Conservation (phyloP, 2,888 invertebrate species). For the Serrognathus titanus region DNA sequence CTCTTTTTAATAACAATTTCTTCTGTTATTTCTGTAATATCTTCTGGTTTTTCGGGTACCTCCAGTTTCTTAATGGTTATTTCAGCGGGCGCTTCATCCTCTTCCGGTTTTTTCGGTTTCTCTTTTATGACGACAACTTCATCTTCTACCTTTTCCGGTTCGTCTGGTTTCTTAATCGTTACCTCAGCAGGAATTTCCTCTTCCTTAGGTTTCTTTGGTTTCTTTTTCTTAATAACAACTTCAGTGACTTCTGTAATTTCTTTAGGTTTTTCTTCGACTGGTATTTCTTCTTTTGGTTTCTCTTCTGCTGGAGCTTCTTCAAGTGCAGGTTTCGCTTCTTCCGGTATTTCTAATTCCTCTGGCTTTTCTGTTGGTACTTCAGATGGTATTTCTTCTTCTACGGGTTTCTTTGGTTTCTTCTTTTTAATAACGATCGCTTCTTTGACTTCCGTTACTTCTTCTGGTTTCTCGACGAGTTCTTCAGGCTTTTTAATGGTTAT, state of each 20-base stretch:
- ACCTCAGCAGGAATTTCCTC: constrained; percentile 51
- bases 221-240: constrained; percentile 38
- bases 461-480: constrained; percentile 44
- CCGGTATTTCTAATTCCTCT: constrained; percentile 28
- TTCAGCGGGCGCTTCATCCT: constrained; percentile 42
- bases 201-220: constrained; percentile 31
- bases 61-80: constrained; percentile 39
- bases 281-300: constrained; percentile 44
- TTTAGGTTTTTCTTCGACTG: constrained; percentile 48
- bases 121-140: constrained; percentile 33
- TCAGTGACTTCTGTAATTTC: constrained; percentile 43
- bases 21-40: constrained; percentile 38
- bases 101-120: constrained; percentile 31
- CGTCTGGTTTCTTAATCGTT: constrained; percentile 49
- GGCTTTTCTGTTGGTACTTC: constrained; percentile 37
- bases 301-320: constrained; percentile 36
- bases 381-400: constrained; percentile 34
- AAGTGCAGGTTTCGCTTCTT: constrained; percentile 25
- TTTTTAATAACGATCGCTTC: constrained; percentile 28
- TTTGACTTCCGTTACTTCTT: constrained; percentile 46
- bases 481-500: constrained; percentile 35
- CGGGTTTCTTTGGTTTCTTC: constrained; percentile 31
- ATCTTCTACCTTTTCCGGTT: constrained; percentile 40
- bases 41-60: constrained; percentile 26
- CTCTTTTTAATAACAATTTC: constrained; percentile 46